Percentiles rank a stretch among this genome's conserved stretches.
phyloP scores from a whole-genome alignment of 2,888 invertebrate species.

The Chymomyza amoena region DNA sequence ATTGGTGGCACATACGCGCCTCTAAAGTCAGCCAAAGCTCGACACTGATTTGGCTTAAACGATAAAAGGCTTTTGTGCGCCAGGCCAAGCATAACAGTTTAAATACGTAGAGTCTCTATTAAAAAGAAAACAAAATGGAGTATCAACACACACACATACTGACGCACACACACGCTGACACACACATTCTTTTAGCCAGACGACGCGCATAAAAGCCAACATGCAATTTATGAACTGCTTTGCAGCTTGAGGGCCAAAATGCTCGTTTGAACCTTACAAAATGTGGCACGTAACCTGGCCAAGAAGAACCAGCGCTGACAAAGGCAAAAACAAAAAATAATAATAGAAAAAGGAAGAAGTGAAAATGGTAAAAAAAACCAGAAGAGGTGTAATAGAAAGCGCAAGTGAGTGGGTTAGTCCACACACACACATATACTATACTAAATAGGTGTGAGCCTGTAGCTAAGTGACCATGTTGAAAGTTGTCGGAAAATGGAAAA shows the following conservation, averaged over 20 bases:
- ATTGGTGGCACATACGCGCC: neutral
- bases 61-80: conserved; percentile 65
- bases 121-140: conserved; percentile 65
- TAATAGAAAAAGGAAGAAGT: conserved; percentile 18
- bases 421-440: neutral
- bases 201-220: conserved; percentile 59
- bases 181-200: neutral
- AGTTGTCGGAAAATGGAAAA: neutral
- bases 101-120: conserved; percentile 67
- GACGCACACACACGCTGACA: conserved; percentile 4
- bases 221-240: conserved; percentile 72
- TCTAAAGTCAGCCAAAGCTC: conserved; percentile 37
- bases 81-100: conserved; percentile 72
- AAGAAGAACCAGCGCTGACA: conserved; percentile 28
- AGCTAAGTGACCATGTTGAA: neutral
- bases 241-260: conserved; percentile 61
- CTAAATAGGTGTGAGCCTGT: neutral
- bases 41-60: conserved; percentile 69
- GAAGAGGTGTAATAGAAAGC: neutral
- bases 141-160: conserved; percentile 43
- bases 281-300: neutral
- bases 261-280: conserved; percentile 62
- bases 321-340: conserved; percentile 29
- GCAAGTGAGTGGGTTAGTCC: neutral
- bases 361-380: no score